phyloP scores from a whole-genome alignment of 2,888 invertebrate species.

The Polyommatus iphigenia region DNA sequence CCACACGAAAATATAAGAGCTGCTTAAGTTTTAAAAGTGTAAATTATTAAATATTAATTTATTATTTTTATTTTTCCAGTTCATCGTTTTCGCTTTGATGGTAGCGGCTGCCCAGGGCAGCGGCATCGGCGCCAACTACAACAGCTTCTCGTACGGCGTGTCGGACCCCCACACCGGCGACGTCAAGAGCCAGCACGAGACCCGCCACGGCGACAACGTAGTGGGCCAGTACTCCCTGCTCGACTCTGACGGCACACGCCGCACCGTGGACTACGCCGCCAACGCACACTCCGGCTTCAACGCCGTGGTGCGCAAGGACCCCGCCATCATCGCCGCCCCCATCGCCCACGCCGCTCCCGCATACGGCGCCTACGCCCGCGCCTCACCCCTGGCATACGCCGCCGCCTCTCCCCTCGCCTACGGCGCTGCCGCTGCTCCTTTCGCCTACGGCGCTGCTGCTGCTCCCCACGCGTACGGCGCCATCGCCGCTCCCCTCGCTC shows the following conservation, averaged over 20 bases:
- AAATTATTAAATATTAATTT: not conserved
- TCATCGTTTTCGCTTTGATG: conserved; percentile 57
- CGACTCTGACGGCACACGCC: conserved; percentile 82
- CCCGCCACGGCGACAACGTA: conserved; percentile 81
- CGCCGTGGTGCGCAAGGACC: conserved; percentile 76
- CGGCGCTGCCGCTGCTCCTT: conserved; percentile 37
- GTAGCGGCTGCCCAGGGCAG: conserved; percentile 61
- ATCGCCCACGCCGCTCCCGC: conserved; percentile 49
- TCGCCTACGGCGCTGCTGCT: conserved; percentile 40
- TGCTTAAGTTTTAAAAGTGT: not conserved
- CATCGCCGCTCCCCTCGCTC: conserved; percentile 37
- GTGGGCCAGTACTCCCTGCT: conserved; percentile 75
- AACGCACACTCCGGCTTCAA: conserved; percentile 79
- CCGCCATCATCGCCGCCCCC: conserved; percentile 51
- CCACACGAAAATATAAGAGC: not conserved
- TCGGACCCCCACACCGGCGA: conserved; percentile 71
- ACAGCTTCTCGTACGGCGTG: conserved; percentile 70
- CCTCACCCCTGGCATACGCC: conserved; percentile 41
- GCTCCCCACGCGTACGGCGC: conserved; percentile 33
- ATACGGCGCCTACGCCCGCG: conserved; percentile 36
- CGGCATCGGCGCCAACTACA: conserved; percentile 57
- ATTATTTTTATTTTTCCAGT: conserved; percentile 59
- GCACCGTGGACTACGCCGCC: conserved; percentile 82
- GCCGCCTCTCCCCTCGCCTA: conserved; percentile 40
- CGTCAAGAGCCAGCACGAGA: conserved; percentile 80